phyloP scores from a whole-genome alignment of 1,140 invertebrate genomes.

The Druon quercuslanigerum region DNA sequence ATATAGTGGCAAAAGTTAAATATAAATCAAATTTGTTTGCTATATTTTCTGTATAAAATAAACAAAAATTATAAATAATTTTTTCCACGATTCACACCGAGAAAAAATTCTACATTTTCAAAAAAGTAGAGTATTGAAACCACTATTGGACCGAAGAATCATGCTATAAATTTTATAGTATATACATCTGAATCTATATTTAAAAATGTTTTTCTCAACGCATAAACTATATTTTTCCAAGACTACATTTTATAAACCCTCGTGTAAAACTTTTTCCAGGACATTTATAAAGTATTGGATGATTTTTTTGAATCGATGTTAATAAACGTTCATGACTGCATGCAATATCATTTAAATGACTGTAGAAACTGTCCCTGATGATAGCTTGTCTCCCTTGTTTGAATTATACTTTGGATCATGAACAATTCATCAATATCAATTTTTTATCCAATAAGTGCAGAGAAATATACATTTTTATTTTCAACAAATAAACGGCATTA shows the following conservation, averaged over 20 bases:
- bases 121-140: too few species aligned
- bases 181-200: too few species aligned
- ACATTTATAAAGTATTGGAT: slow-evolving; percentile 6
- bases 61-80: too few species aligned
- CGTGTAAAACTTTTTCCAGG: slow-evolving; percentile 14
- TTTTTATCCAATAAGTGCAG: not conserved
- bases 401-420: slow-evolving; percentile 10
- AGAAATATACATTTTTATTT: not conserved
- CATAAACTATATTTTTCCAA: not conserved
- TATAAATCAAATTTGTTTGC: too few species aligned
- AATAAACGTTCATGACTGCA: slow-evolving; percentile 6
- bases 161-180: too few species aligned
- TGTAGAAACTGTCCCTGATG: slow-evolving; percentile 13
- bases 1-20: too few species aligned
- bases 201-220: not conserved
- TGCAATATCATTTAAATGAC: slow-evolving; percentile 26
- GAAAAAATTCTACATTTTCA: too few species aligned
- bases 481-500: too few species aligned
- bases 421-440: not conserved
- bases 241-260: not conserved
- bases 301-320: slow-evolving; percentile 13
- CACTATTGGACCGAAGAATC: too few species aligned
- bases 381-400: slow-evolving; percentile 15
- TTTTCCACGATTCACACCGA: too few species aligned
- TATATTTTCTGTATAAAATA: too few species aligned